Conservation (phyloP, 1,140 invertebrate species). For the Zophobas atratus region DNA sequence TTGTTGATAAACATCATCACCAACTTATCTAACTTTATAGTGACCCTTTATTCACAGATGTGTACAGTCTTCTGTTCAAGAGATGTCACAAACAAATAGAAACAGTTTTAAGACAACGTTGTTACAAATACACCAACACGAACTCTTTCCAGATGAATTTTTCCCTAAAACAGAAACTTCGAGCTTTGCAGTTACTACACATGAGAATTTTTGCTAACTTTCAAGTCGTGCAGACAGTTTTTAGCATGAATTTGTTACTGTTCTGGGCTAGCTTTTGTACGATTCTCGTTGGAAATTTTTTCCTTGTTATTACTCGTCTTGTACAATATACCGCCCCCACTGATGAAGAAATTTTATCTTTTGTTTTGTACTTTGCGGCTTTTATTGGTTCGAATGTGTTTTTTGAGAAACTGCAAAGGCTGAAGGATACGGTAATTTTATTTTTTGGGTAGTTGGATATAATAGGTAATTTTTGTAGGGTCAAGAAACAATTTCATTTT, state of each 20-base stretch:
- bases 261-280: conserved; percentile 15
- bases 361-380: conserved; percentile 12
- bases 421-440: conserved; percentile 2
- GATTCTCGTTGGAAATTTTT: conserved; percentile 9
- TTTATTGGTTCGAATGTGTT: conserved; percentile 9
- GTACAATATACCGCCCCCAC: neutral
- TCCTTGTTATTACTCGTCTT: neutral
- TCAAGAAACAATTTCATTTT: conserved; percentile 1
- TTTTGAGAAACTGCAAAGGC: conserved; percentile 15
- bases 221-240: neutral
- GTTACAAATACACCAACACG: neutral
- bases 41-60: conserved; percentile 3
- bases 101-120: neutral
- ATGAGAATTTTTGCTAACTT: conserved; percentile 12
- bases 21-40: neutral
- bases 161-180: neutral
- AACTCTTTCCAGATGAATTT: neutral
- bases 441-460: neutral
- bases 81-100: neutral
- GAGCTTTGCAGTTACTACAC: neutral
- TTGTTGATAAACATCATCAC: conserved; percentile 5
- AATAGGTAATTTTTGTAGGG: neutral
- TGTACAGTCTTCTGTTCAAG: neutral
- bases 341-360: conserved; percentile 20
- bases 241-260: conserved; percentile 1